Base-by-base conservation (phyloP, 2,888 invertebrate species). In the Luffia ferchaultella region DNA sequence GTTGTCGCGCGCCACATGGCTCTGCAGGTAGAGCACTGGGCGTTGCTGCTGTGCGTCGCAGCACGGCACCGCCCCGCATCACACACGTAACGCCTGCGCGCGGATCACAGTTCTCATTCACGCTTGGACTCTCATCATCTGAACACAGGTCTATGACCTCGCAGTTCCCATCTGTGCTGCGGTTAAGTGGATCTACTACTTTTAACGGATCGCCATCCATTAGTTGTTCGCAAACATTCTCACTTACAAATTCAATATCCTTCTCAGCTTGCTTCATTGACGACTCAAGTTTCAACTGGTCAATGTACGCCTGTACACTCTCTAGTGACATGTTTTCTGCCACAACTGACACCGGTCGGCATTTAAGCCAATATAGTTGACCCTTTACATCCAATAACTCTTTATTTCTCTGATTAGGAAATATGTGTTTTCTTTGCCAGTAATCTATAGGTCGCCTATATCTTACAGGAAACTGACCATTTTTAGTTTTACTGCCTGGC, bases 81-180 rank as follows among this genome's bases (percentile, higher is more conserved):
- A 79, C 73, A 55, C 78, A 77, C 9, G 78, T 61, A 53, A 78
- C 68, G 5, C 74, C 78, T 15, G 65, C 76, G 18, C 74, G 71
- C 9, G 80, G 83, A 58, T 79, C 83, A 63, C 73, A 76, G 57
- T 82, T 82, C 58, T 82, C 80, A 56, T 80, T 80, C 7, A 65
- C 75, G 62, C 67, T 68, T 43, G 69, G 59, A 58, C 64, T 65
- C 54, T 90, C 90, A 58, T 90, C 90, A 52, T 89, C 90, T 1
- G 90, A 89, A 68, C 90, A 90, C 63, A 90, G 80, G 65, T 90
- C 88, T 59, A 90, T 89, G 65, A 88, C 86, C 57, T 76, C 76
- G 62, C 87, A 86, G 73, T 77, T 76, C n/a, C 74, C 77, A 58
- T 60, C 63, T 45, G 76, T 76, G 20, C 59, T 54, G 50, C 72